phyloP scores from a whole-genome alignment of 2,797 vertebrate genomes.

The Naso thynnoides region DNA sequence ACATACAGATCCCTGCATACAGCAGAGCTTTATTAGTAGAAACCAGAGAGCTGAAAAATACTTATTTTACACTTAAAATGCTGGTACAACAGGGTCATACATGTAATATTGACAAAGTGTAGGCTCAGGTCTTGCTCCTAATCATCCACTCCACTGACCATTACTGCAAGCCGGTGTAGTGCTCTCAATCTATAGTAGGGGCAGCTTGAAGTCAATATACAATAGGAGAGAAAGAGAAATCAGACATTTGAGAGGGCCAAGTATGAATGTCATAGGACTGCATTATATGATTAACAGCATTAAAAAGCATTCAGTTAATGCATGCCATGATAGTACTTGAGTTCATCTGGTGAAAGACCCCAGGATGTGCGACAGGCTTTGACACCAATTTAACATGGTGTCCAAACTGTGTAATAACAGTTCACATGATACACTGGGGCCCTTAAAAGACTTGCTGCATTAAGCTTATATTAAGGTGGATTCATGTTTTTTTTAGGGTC shows the following conservation, averaged over 20 bases:
- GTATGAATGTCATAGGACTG: no score
- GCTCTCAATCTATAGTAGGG: conserved; percentile 19
- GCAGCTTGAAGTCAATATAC: not conserved
- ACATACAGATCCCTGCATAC: conserved; percentile 49
- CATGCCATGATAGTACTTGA: not conserved
- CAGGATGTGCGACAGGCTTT: no score
- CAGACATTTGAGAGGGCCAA: no score
- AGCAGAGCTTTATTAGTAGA: conserved; percentile 37
- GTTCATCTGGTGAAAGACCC: not conserved
- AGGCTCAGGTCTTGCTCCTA: conserved; percentile 33
- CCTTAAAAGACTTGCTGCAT: no score
- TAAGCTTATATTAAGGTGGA: no score
- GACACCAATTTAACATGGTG: no score
- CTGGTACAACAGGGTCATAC: conserved; percentile 24
- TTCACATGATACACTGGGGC: no score
- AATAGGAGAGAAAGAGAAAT: not conserved
- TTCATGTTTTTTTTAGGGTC: no score
- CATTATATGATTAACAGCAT: not conserved
- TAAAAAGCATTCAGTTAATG: not conserved
- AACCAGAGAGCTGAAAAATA: conserved; percentile 43
- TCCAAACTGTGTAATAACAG: no score
- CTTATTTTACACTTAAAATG: conserved; percentile 27
- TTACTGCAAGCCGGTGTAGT: conserved; percentile 3
- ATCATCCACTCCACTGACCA: conserved; percentile 65
- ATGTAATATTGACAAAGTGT: conserved; percentile 32